These are phyloP conservation scores for Hoplias malabaricus DNA, from an alignment of 2,113 vertebrate species.

Conservation along the genomic window DNA sequence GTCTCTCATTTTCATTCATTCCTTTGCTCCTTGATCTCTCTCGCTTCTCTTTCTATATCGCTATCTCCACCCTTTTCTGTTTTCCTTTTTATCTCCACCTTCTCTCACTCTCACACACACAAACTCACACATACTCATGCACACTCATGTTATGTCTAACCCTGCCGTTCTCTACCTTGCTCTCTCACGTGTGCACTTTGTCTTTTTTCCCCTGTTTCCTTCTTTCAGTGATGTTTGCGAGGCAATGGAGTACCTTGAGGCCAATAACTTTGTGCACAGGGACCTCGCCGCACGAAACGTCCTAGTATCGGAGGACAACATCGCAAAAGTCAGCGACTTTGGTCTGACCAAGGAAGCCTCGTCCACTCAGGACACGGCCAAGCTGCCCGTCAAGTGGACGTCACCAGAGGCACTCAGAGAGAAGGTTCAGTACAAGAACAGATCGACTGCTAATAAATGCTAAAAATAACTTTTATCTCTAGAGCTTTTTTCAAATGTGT, in stretches of 20 bases:
- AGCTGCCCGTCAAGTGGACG: slow-evolving; percentile 96
- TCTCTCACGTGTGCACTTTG: background rate
- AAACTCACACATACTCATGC: no score
- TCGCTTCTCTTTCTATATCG: background rate
- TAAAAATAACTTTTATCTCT: no score
- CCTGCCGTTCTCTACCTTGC: background rate
- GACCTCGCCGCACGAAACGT: slow-evolving; percentile 95
- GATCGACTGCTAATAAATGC: no score
- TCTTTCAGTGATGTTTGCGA: slow-evolving; percentile 87
- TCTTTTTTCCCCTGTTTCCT: background rate
- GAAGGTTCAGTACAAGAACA: slow-evolving; percentile 74
- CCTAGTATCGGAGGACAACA: slow-evolving; percentile 93
- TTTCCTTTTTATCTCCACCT: slow-evolving; percentile 11
- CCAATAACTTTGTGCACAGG: slow-evolving; percentile 92
- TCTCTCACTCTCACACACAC: background rate
- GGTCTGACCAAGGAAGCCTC: slow-evolving; percentile 96
- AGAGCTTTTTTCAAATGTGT: no score
- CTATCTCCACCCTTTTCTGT: slow-evolving; percentile 3
- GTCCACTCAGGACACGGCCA: slow-evolving; percentile 89
- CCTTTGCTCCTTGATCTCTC: background rate
- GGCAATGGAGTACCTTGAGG: slow-evolving; percentile 96
- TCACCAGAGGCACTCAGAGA: slow-evolving; percentile 92
- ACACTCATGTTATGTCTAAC: no score
- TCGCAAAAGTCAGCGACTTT: slow-evolving; percentile 97
- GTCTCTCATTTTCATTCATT: background rate